Evolutionary conservation across 2,113 vertebrate species (phyloP), one percentile per base, ranked within the genome.

Genomic region (Lathamus discolor): DNA sequence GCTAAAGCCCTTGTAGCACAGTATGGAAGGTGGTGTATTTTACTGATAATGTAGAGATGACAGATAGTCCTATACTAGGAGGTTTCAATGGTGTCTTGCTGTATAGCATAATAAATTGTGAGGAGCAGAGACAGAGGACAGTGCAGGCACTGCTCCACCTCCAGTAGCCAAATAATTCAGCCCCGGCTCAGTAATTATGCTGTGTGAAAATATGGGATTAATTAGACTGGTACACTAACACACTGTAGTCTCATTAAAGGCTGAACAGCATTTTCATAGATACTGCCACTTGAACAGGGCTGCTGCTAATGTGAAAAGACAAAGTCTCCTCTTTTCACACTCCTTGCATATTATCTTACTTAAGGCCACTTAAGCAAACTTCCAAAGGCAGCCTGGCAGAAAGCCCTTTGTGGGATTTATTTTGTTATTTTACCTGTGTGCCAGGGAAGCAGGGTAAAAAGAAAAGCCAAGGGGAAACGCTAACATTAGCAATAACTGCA

Each of bases 41-140:
- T 98, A 98, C 98, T 98, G 99, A 99, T 99, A 99, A 99, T 98
- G 98, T 98, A 98, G 98, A 98, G 98, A 99, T 99, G 99, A 99
- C 99, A 98, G 99, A 99, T 98, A 98, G 98, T 98, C 98, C 98
- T 98, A 98, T 98, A 98, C 98, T 97, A 98, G 98, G 98, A 99
- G 98, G 98, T 98, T 98, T 98, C 98, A 98, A 97, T 98, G 96
- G 98, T 98, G 97, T 98, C 98, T 97, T 91, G 95, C 96, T 94
- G 97, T 93, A 97, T 96, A 94, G 97, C 95, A 93, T 97, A 98
- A 98, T 98, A 98, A 98, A 99, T 98, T 97, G 98, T 97, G 93
- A 94, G 89, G 97, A 97, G 98, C 95, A 66, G 93, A 96, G 96
- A 96, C 97, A 97, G 97, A 98, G 98, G 97, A 98, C 96, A 96